Percentiles rank a stretch among this genome's conserved stretches.
These are phyloP conservation scores for Onthophagus taurus DNA, from an alignment of 1,140 invertebrate species.

Conservation along the genomic window DNA sequence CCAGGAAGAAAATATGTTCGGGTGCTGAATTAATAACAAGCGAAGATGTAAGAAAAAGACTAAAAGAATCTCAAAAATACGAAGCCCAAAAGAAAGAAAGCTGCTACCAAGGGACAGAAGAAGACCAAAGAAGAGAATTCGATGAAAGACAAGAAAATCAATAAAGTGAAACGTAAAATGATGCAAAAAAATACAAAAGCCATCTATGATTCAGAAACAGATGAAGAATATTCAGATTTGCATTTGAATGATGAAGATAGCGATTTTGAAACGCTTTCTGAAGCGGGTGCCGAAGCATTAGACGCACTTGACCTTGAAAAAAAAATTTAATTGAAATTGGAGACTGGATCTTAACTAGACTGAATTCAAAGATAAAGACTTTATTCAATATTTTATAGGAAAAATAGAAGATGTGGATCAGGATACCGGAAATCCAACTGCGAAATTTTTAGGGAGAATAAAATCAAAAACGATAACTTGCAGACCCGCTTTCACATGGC, in stretches of 20 bases:
- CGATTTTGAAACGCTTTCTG: neutral
- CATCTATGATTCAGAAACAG: neutral
- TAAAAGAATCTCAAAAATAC: neutral
- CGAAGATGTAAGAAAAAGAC: neutral
- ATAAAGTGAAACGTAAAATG: neutral
- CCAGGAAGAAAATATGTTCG: neutral
- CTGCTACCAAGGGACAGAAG: neutral
- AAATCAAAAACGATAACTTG: neutral
- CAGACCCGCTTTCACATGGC: neutral
- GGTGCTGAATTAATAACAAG: neutral
- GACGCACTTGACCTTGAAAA: too few relatives aligned
- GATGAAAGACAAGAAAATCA: slow-evolving; percentile 3
- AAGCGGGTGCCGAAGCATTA: neutral
- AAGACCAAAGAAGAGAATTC: neutral
- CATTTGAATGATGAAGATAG: neutral
- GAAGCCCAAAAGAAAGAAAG: neutral
- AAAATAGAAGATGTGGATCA: neutral
- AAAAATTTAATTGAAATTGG: neutral
- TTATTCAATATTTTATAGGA: neutral
- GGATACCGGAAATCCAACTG: neutral
- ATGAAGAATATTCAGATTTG: neutral
- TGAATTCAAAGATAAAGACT: neutral
- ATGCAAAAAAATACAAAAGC: neutral
- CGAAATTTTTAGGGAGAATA: neutral
- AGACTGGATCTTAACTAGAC: neutral